phyloP scores from a whole-genome alignment of 2,797 vertebrate species.

The Dipus sagitta region DNA sequence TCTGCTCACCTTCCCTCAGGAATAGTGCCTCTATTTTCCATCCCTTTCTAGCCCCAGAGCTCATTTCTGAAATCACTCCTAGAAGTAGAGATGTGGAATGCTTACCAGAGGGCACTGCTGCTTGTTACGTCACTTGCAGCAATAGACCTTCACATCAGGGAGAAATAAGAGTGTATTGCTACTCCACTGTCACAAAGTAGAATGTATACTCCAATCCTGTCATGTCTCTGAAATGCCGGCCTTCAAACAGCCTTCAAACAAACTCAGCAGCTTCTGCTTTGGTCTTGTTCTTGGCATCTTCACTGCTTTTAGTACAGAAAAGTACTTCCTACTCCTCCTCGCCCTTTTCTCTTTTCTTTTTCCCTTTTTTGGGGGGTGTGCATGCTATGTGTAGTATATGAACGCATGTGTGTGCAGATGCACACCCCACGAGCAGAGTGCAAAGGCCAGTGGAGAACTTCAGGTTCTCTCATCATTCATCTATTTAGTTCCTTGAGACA shows the following conservation, averaged over 20 bases:
- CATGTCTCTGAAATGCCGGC: not conserved
- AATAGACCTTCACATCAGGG: not conserved
- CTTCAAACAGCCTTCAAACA: not conserved
- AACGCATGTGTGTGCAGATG: no score
- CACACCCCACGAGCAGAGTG: no score
- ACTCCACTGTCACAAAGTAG: not conserved
- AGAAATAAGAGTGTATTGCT: not conserved
- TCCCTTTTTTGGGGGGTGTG: no score
- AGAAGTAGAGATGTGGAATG: not conserved
- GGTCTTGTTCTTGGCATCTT: not conserved
- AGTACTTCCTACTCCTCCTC: not conserved
- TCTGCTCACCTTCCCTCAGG: not conserved
- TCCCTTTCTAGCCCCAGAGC: not conserved
- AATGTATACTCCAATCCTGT: not conserved
- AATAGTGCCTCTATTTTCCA: not conserved
- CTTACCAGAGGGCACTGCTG: not conserved
- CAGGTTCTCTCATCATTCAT: no score
- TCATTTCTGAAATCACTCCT: not conserved
- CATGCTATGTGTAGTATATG: no score
- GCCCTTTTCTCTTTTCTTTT: not conserved
- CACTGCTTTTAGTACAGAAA: not conserved
- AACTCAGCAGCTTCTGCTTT: not conserved
- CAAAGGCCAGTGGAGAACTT: no score
- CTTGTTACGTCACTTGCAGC: not conserved
- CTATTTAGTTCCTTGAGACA: no score